These are phyloP conservation scores for Geococcyx californianus DNA, from an alignment of 2,113 vertebrate species.

Conservation along the genomic window DNA sequence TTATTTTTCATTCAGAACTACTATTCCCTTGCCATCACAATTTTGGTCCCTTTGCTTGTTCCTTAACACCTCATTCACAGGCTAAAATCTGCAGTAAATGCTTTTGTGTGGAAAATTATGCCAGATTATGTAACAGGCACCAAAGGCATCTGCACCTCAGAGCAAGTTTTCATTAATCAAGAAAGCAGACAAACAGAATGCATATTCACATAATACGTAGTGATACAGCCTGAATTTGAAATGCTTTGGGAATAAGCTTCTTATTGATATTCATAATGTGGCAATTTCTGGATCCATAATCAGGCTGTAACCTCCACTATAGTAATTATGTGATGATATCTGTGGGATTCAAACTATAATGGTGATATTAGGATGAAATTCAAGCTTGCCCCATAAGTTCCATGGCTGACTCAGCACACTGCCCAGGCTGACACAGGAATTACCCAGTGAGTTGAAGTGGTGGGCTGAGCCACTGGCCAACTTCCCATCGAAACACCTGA, in stretches of 20 bases:
- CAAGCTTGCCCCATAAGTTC: not conserved
- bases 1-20: not conserved
- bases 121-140: not conserved
- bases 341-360: not conserved
- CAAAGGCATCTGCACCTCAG: not conserved
- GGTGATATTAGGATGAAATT: not conserved
- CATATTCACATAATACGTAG: not conserved
- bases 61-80: not conserved
- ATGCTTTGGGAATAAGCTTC: not conserved
- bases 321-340: not conserved
- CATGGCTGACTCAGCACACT: not conserved
- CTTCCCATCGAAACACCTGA: not conserved
- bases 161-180: not conserved
- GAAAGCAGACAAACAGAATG: not conserved
- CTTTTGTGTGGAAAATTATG: not conserved
- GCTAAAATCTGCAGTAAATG: not conserved
- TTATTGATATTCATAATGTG: not conserved
- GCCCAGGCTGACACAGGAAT: not conserved
- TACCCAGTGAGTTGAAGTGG: not conserved
- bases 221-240: not conserved
- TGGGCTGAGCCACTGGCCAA: not conserved
- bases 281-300: not conserved
- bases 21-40: not conserved
- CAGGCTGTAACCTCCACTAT: not conserved
- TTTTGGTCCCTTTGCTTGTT: not conserved